Base-by-base conservation (phyloP, 2,113 vertebrate genomes). In the Callaeas wilsoni region DNA sequence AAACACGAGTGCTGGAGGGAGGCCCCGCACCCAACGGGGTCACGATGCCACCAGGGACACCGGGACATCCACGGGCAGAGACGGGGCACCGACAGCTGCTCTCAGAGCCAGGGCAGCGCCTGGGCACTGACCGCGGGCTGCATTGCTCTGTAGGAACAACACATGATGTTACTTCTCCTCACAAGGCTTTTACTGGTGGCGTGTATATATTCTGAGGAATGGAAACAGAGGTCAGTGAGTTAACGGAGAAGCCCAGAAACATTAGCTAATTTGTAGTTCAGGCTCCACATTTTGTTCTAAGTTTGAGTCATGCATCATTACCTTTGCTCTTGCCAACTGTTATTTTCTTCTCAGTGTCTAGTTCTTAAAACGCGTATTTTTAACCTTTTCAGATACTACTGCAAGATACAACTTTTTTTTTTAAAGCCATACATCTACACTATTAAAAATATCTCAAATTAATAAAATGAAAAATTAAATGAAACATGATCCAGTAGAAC, bases 391-490 rank as follows among this genome's bases (percentile, higher is more conserved):
- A 84, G 78, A 86, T 47, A 83, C 53, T 62, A 65, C 57, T 76
- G 71, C 21, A 81, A 95, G 60, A 57, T 35, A 44, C 16, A 41
- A 37, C 25, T 11, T 74, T 60, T 76, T 88, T 75, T 89, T 82
- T 91, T 13, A 30, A 79, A 57, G 21, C 25, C 27, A 6, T 53
- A 71, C 39, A 65, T 82, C 50, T 69, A 57, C 68, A 44, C 63
- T 62, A 87, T 77, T 92, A 87, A 83, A 93, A 84, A 91, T 49
- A 92, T 90, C 39, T 92, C 85, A 93, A 94, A 97, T 98, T 97
- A 98, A 97, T 97, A 95, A 97, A 97, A 96, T 79, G 68, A 96
- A 95, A 95, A 94, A 95, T 89, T 87, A 94, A 96, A 96, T 88
- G 92, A 90, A 97, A 97, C 88, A 90, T 15, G 91, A 96, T 79